Conservation (phyloP, 2,888 invertebrate genomes). For the Lepidochitona cinerea region DNA sequence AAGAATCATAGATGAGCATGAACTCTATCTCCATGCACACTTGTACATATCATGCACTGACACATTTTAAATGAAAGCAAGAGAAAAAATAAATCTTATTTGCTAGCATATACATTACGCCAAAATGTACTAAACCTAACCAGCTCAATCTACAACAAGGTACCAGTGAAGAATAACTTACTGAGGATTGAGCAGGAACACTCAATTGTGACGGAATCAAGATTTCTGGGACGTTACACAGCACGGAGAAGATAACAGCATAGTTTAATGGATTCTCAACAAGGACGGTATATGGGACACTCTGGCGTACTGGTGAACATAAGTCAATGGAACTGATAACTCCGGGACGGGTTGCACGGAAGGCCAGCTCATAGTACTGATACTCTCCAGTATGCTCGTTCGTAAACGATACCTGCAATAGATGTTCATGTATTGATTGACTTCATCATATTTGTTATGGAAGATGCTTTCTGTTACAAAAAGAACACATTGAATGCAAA, state of each 20-base stretch:
- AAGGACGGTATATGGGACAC: constrained; percentile 61
- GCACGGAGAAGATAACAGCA: constrained; percentile 62
- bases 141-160: too few species aligned
- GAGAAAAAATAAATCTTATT: too few species aligned
- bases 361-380: constrained; percentile 68
- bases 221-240: constrained; percentile 63
- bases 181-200: constrained; percentile 66
- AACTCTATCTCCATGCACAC: too few species aligned
- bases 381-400: constrained; percentile 69
- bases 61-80: too few species aligned
- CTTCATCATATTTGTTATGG: too few species aligned
- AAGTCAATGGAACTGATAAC: constrained; percentile 63
- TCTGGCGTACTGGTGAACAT: constrained; percentile 67
- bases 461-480: too few species aligned
- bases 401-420: constrained; percentile 65
- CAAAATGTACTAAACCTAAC: too few species aligned
- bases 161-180: constrained; percentile 30
- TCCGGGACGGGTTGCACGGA: constrained; percentile 63
- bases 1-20: too few species aligned
- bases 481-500: too few species aligned
- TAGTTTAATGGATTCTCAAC: constrained; percentile 67
- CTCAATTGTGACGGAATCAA: constrained; percentile 65
- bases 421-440: too few species aligned
- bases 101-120: too few species aligned
- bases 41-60: too few species aligned